Evolutionary conservation across 2,113 vertebrate species (phyloP).

Genomic region (Lipophrys pholis): DNA sequence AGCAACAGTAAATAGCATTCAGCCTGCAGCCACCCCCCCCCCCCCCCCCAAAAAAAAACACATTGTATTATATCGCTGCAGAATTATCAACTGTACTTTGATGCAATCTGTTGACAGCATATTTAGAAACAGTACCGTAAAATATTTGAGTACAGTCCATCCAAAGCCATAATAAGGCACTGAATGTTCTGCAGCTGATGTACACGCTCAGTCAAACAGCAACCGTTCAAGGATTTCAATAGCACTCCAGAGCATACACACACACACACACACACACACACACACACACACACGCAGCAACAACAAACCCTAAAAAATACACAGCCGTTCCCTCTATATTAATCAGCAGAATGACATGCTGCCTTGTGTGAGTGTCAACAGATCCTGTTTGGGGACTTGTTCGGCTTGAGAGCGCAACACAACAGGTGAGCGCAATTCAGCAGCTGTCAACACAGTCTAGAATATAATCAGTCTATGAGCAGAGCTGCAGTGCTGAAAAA

Average conservation of each 20-base stretch:
- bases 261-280: no score
- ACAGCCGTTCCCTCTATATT: conserved; percentile 55
- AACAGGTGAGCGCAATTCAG: conserved; percentile 78
- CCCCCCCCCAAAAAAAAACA: no score
- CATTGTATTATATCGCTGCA: conserved; percentile 59
- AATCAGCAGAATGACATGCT: conserved; percentile 65
- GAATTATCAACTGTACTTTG: conserved; percentile 66
- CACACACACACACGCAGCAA: neutral
- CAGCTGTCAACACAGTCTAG: conserved; percentile 72
- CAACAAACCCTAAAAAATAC: conserved; percentile 31
- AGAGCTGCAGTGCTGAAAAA: conserved; percentile 32
- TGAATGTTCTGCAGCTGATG: conserved; percentile 33
- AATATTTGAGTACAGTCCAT: conserved; percentile 37
- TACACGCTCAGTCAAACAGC: conserved; percentile 30
- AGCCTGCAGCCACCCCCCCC: conserved; percentile 73
- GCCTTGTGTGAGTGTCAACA: conserved; percentile 69
- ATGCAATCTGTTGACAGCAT: conserved; percentile 52
- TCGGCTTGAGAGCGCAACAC: conserved; percentile 71
- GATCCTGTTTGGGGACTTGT: conserved; percentile 72
- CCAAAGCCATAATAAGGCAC: conserved; percentile 48
- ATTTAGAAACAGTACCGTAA: conserved; percentile 34
- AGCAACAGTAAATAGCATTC: conserved; percentile 75
- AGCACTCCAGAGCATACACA: conserved; percentile 27
- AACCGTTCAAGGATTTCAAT: conserved; percentile 54
- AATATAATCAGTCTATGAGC: conserved; percentile 74